Percentiles rank a stretch among this genome's conserved stretches.
These are phyloP conservation scores for Corapipo altera DNA, from an alignment of 2,113 vertebrate species.

Conservation along the genomic window DNA sequence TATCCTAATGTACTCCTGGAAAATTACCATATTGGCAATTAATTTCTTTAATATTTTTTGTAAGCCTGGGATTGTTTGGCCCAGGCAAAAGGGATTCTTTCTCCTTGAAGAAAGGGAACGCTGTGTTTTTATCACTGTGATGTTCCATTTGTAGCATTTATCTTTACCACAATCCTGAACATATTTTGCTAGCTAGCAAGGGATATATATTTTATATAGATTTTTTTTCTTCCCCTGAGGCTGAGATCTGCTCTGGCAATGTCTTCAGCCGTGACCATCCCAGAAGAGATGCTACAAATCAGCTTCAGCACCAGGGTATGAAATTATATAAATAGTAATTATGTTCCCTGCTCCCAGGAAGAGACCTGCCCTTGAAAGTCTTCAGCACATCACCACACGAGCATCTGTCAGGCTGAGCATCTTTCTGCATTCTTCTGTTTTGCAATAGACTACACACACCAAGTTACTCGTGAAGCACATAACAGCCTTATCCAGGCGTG, in stretches of 20 bases:
- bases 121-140: neutral
- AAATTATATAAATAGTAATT: neutral
- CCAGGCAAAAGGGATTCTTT: neutral
- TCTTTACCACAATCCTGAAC: neutral
- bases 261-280: neutral
- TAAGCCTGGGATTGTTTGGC: neutral
- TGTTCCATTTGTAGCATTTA: neutral
- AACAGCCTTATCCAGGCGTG: neutral
- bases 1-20: neutral
- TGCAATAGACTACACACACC: neutral
- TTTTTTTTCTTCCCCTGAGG: neutral
- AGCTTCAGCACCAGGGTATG: neutral
- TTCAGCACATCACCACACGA: neutral
- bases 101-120: neutral
- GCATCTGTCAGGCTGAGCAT: neutral
- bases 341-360: neutral
- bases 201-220: neutral
- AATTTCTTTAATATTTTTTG: neutral
- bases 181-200: neutral
- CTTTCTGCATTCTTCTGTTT: neutral
- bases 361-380: neutral
- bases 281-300: neutral
- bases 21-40: neutral
- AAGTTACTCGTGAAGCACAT: neutral
- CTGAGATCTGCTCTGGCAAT: neutral